Percentiles rank a stretch among this genome's conserved stretches.
Conservation (phyloP, 2,888 invertebrate genomes). For the Malthinus seriepunctatus region DNA sequence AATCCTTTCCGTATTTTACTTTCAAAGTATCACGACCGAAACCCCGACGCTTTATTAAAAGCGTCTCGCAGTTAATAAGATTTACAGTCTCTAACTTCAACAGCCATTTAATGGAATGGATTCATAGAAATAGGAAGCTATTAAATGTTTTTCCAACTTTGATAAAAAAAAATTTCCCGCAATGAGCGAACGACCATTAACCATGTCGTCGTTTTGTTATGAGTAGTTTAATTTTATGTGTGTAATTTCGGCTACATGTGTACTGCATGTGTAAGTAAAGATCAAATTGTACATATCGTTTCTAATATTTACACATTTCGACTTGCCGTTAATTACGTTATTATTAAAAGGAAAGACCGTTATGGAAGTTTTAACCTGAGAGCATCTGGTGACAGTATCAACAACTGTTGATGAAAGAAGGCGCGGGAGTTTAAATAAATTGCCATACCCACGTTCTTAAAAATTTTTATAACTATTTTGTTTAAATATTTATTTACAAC, state of each 20-base stretch:
- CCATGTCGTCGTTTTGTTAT: slow-evolving; percentile 14
- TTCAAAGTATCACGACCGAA: slow-evolving; percentile 3
- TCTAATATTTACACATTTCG: slow-evolving; percentile 11
- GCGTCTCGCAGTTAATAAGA: slow-evolving; percentile 19
- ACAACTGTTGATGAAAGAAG: no score
- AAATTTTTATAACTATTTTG: no score
- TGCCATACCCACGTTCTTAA: no score
- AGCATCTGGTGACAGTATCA: no score
- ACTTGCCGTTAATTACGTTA: no score
- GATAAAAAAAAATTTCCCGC: slow-evolving; percentile 21
- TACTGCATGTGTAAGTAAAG: slow-evolving; percentile 11
- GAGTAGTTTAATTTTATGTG: slow-evolving; percentile 14
- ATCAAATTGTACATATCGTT: slow-evolving; percentile 9
- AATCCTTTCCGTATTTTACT: background rate
- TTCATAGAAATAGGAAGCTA: slow-evolving; percentile 21
- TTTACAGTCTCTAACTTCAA: slow-evolving; percentile 25
- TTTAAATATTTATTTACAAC: no score
- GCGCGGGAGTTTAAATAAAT: no score
- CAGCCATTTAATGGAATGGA: slow-evolving; percentile 24
- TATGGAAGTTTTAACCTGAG: no score
- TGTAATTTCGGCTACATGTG: slow-evolving; percentile 20
- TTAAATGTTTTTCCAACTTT: slow-evolving; percentile 18
- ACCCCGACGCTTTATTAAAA: slow-evolving; percentile 21
- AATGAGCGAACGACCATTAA: slow-evolving; percentile 17
- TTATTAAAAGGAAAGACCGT: no score